phyloP scores from a whole-genome alignment of 2,888 invertebrate genomes.

The Anthophora plumipes region DNA sequence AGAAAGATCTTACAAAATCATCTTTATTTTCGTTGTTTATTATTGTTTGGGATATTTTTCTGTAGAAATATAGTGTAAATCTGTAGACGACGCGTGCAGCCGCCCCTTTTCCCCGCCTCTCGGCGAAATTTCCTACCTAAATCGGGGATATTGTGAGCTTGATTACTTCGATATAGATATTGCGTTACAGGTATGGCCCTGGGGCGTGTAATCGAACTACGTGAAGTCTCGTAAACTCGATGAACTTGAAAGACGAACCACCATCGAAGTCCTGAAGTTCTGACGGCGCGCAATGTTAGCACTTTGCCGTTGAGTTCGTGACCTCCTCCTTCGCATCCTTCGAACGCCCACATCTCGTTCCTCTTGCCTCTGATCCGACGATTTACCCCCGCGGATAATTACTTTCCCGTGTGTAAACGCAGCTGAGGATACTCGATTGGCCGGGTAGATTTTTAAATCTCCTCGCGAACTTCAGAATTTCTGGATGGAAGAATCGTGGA shows the following conservation, averaged over 20 bases:
- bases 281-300: conserved; percentile 48
- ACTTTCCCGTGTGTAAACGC: conserved; percentile 30
- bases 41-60: no score
- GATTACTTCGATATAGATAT: conserved; percentile 69
- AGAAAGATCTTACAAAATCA: no score
- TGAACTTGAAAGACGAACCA: conserved; percentile 64
- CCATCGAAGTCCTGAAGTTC: conserved; percentile 52
- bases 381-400: conserved; percentile 44
- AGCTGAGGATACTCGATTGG: not conserved
- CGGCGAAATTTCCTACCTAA: conserved; percentile 66
- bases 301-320: conserved; percentile 46
- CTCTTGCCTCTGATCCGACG: conserved; percentile 24
- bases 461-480: not conserved
- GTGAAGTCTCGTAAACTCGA: conserved; percentile 59
- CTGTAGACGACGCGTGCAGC: conserved; percentile 18
- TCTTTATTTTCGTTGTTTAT: no score
- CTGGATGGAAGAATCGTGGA: no score
- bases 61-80: conserved; percentile 32
- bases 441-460: not conserved
- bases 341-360: not conserved
- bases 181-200: conserved; percentile 65
- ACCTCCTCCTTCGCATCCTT: not conserved
- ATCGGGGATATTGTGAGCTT: conserved; percentile 65
- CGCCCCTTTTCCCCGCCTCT: conserved; percentile 14
- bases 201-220: conserved; percentile 67